phyloP scores from a whole-genome alignment of 2,113 vertebrate genomes.

The Coptodon rendalli region DNA sequence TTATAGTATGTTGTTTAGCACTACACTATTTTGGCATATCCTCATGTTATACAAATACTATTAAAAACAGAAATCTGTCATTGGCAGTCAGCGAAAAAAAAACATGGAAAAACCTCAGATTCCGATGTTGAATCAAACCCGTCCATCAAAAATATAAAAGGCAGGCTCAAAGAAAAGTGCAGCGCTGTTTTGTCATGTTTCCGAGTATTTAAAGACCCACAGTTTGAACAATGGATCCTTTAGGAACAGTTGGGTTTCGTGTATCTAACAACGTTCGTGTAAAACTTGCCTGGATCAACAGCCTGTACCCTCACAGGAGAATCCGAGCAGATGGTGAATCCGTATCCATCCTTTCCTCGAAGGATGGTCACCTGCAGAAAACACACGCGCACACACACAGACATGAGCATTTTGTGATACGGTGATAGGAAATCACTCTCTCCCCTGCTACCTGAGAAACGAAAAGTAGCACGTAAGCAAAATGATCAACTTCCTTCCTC shows the following conservation, averaged over 20 bases:
- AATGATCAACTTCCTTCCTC: constrained; percentile 33
- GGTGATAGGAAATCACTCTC: neutral
- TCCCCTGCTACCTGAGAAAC: neutral
- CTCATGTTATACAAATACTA: neutral
- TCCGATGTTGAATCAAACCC: neutral
- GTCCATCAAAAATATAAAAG: neutral
- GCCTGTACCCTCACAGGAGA: constrained; percentile 92
- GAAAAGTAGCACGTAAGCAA: constrained; percentile 14
- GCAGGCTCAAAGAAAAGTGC: neutral
- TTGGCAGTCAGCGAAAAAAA: neutral
- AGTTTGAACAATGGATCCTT: neutral
- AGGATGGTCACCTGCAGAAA: constrained; percentile 84
- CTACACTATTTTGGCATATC: neutral
- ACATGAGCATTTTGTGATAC: neutral
- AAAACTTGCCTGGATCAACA: constrained; percentile 85
- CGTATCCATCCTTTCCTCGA: constrained; percentile 88
- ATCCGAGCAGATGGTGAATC: constrained; percentile 96
- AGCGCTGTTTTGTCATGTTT: neutral
- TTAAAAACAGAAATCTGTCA: neutral
- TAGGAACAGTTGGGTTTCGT: neutral
- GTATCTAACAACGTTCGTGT: neutral
- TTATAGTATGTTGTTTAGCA: neutral
- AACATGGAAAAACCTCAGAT: neutral
- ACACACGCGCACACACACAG: neutral
- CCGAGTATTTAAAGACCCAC: neutral